Evolutionary conservation across 2,113 vertebrate genomes (phyloP).

Genomic region (Sylvia atricapilla): DNA sequence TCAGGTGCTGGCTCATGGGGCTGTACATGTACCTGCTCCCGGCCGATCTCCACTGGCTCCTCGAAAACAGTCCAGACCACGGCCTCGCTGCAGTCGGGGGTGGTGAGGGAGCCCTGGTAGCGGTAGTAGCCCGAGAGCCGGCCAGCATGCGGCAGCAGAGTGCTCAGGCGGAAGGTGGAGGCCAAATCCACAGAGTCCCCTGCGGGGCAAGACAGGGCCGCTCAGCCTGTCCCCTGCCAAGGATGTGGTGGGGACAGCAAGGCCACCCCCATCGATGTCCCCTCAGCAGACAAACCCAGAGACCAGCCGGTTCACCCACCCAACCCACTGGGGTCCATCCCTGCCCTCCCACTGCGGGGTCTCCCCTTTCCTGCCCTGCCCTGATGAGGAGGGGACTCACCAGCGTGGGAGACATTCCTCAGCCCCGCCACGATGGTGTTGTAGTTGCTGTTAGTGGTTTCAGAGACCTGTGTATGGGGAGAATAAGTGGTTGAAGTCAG

Average conservation of each 20-base stretch:
- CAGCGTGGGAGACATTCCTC: constrained; percentile 72
- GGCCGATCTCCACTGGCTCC: constrained; percentile 75
- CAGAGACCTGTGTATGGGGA: constrained; percentile 22
- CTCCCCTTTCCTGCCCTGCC: background rate
- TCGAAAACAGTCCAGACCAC: constrained; percentile 85
- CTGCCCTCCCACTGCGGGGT: accelerated
- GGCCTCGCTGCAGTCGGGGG: constrained; percentile 75
- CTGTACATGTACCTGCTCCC: constrained; percentile 68
- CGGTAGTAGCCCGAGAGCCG: constrained; percentile 80
- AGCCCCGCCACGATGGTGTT: constrained; percentile 73
- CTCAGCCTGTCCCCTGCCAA: accelerated
- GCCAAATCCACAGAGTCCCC: constrained; percentile 68
- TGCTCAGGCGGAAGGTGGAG: constrained; percentile 79
- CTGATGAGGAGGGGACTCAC: background rate
- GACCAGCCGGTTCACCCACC: background rate
- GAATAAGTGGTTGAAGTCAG: background rate
- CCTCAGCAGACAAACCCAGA: background rate
- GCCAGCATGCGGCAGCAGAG: constrained; percentile 65
- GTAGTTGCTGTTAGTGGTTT: constrained; percentile 79
- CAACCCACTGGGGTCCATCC: accelerated
- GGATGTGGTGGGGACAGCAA: background rate
- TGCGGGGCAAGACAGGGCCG: background rate
- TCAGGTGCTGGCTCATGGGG: accelerated
- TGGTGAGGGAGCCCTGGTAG: constrained; percentile 87
- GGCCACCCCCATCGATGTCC: background rate